These are phyloP conservation scores for Trigoniulus corallinus DNA, from an alignment of 1,140 invertebrate species.

Conservation along the genomic window DNA sequence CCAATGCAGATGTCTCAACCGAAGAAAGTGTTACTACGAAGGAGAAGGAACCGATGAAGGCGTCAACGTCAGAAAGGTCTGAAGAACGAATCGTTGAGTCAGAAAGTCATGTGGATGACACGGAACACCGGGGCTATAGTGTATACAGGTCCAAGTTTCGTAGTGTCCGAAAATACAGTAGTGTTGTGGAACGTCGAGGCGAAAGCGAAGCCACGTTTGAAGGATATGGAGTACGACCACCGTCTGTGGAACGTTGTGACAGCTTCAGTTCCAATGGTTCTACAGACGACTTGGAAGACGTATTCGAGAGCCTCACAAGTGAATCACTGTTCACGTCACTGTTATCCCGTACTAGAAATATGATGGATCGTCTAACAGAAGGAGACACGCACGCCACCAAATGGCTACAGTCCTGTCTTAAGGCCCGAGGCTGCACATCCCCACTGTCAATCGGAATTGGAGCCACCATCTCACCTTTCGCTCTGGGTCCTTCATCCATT, in stretches of 20 bases:
- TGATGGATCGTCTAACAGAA: not conserved
- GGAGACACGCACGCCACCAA: no score
- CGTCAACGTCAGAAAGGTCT: not conserved
- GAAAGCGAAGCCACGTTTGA: not conserved
- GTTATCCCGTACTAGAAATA: not conserved
- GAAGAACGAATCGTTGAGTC: no score
- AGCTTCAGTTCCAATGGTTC: slow-evolving; percentile 8
- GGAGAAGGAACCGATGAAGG: slow-evolving; percentile 1
- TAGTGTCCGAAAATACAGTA: not conserved
- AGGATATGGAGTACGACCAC: not conserved
- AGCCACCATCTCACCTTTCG: not conserved
- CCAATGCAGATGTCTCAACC: not conserved
- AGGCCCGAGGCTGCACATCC: no score
- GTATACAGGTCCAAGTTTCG: slow-evolving; percentile 6
- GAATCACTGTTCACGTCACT: not conserved
- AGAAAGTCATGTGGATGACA: not conserved
- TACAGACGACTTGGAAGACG: slow-evolving; percentile 6
- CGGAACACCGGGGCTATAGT: slow-evolving; percentile 2
- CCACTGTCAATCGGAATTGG: not conserved
- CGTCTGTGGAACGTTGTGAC: slow-evolving; percentile 1
- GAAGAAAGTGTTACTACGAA: not conserved
- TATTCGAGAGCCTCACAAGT: slow-evolving; percentile 1
- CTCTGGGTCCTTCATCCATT: not conserved
- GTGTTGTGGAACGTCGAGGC: not conserved
- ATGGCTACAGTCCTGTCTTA: no score